phyloP scores from a whole-genome alignment of 2,888 invertebrate species.

The Orthonevra nobilis region DNA sequence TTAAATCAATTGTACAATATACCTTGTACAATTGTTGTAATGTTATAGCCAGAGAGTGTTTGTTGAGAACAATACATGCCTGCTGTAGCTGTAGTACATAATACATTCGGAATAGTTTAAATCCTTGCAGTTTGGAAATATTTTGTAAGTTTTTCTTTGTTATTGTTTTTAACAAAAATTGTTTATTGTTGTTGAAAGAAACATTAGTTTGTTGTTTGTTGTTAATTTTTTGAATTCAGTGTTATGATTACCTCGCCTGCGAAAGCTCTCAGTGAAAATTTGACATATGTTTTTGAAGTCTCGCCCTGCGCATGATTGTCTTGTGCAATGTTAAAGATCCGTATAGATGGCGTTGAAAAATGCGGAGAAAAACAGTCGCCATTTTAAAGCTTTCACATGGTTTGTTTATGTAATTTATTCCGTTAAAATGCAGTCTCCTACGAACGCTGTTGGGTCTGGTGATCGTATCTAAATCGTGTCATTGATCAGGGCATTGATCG shows the following conservation, averaged over 20 bases:
- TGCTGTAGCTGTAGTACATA: too few relatives aligned
- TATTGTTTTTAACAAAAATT: not conserved
- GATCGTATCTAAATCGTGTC: too few relatives aligned
- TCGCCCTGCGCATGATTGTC: conserved; percentile 49
- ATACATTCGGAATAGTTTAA: too few relatives aligned
- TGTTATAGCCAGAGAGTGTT: too few relatives aligned
- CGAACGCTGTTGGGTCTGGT: too few relatives aligned
- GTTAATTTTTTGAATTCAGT: conserved; percentile 66
- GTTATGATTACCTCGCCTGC: conserved; percentile 62
- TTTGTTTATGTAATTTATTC: too few relatives aligned
- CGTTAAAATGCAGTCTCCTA: too few relatives aligned
- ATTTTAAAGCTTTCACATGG: conserved; percentile 18
- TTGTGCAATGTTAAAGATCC: not conserved
- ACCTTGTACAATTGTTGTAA: not conserved
- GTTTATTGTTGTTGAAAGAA: conserved; percentile 1
- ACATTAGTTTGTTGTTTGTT: conserved; percentile 57
- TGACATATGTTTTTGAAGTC: conserved; percentile 66
- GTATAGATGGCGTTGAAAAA: conserved; percentile 46
- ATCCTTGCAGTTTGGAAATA: not conserved
- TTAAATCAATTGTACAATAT: conserved; percentile 21
- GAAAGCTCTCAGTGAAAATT: conserved; percentile 68
- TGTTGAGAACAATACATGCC: too few relatives aligned
- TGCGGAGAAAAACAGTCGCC: not conserved
- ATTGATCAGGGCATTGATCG: too few relatives aligned
- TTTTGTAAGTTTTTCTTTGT: conserved; percentile 36